Evolutionary conservation across 2,888 invertebrate species (phyloP), one percentile per base, ranked within the genome.

Genomic region (Stegophylla sp.): DNA sequence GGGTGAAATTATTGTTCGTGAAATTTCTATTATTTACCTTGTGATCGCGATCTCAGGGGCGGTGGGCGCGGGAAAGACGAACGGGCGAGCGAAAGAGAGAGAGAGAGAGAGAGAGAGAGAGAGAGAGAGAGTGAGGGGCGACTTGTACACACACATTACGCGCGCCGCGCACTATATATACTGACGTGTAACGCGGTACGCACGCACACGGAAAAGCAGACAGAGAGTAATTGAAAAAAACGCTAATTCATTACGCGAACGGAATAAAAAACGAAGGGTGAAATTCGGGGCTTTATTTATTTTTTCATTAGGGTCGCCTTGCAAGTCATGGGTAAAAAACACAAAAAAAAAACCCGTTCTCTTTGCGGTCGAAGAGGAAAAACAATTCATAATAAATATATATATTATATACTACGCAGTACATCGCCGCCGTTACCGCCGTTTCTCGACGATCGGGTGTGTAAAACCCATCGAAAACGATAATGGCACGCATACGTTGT

Each of bases 181-280:
- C 10, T 20, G 20, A 56, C 20, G 56, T 20, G 56, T 20, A 20
- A 20, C 56, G 12, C 23, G n/a, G n/a, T n/a, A 56, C 34, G 43
- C 10, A 34, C 71, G n/a, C 53, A 4, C 41, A 34, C 71, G 26
- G 26, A 59, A 59, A 59, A 73, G 61, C 73, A 66, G 76, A 76
- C 66, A 43, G 77, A 77, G 77, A 77, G 77, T 77, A 77, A 77
- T 77, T 69, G 77, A 77, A 77, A 69, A 74, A 77, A 77, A 77
- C 76, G 77, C 77, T 77, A 77, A 77, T 77, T 77, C 77, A 77
- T 77, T 77, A 69, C 67, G 67, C 43, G 67, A n/a, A 77, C 77
- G 67, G 67, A 77, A 67, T 77, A 77, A 13, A 48, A 67, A 77
- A 67, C 67, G 77, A 53, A 67, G 77, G 77, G 77, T 67, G 67